Evolutionary conservation across 2,113 vertebrate species (phyloP), one percentile per base, ranked within the genome.

Genomic region (Ctenodactylus gundi): DNA sequence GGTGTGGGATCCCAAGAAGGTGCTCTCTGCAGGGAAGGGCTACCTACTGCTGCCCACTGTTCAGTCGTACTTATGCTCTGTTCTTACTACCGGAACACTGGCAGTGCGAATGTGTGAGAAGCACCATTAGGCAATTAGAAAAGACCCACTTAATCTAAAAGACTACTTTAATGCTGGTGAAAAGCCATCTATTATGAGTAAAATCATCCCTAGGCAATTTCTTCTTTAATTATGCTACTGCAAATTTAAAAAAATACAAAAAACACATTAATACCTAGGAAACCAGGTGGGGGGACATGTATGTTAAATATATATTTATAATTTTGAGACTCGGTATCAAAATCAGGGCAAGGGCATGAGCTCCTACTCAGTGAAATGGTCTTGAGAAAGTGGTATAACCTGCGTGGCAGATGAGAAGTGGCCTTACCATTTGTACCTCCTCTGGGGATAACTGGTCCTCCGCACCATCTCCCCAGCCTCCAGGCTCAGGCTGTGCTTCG

Each of bases 381-480:
- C 34, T 21, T 27, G 12, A 51, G 67, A 9, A 67, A 64, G n/a
- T 25, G 88, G 89, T 57, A n/a, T n/a, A n/a, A n/a, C n/a, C n/a
- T n/a, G n/a, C n/a, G n/a, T n/a, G n/a, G n/a, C n/a, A n/a, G n/a
- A n/a, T n/a, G n/a, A n/a, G n/a, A n/a, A n/a, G n/a, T n/a, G n/a
- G 13, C 93, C n/a, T 97, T 98, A 99, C 99, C 99, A 99, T 99
- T 95, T 99, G 99, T 97, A 99, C 99, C 97, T 99, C 99, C 97
- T 99, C 99, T 29, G 99, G 99, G 67, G 99, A 99, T 13, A 99
- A 97, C 60, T 99, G 99, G 7, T 99, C 99, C 93, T 99, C 99
- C 64, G 98, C 98, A 89, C 98, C 81, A 0, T 99, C 99, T 58
- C 99, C 99, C 99, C 99, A 99, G 49, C 97, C 92, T 80, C 98